A percentile compares a stretch with the other conserved stretches of the same genome.
Evolutionary conservation across 2,888 invertebrate species (phyloP).

Genomic region (Adineta ricciae): DNA sequence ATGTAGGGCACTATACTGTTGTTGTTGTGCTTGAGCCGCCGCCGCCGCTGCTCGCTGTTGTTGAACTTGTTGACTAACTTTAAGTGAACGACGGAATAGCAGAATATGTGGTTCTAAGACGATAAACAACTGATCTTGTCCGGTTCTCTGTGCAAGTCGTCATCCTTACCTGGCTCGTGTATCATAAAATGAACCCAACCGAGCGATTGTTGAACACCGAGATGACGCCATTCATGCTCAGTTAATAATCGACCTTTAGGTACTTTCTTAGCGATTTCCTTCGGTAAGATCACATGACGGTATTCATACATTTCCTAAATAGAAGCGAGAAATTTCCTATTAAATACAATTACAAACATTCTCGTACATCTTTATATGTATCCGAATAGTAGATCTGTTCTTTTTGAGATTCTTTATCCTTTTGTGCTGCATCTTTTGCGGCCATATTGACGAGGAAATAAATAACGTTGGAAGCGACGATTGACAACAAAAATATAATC

Average conservation of each 20-base stretch:
- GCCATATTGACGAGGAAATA: background rate
- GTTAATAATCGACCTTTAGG: conserved; percentile 31
- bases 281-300: conserved; percentile 33
- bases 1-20: conserved; percentile 12
- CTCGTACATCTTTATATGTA: conserved; percentile 10
- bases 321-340: background rate
- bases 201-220: conserved; percentile 34
- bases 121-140: too few relatives aligned
- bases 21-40: background rate
- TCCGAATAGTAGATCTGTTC: conserved; percentile 20
- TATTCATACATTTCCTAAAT: background rate
- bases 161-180: conserved; percentile 34
- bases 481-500: background rate
- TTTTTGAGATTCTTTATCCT: conserved; percentile 6
- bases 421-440: conserved; percentile 9
- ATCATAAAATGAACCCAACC: conserved; percentile 34
- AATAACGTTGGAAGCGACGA: background rate
- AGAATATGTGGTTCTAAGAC: conserved; percentile 33
- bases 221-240: conserved; percentile 33
- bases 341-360: background rate
- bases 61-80: conserved; percentile 23
- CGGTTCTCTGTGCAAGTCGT: too few relatives aligned
- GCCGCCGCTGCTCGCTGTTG: background rate
- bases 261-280: conserved; percentile 29
- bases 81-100: conserved; percentile 28